Conservation (phyloP, 1,140 invertebrate genomes). For the Euwallacea similis region DNA sequence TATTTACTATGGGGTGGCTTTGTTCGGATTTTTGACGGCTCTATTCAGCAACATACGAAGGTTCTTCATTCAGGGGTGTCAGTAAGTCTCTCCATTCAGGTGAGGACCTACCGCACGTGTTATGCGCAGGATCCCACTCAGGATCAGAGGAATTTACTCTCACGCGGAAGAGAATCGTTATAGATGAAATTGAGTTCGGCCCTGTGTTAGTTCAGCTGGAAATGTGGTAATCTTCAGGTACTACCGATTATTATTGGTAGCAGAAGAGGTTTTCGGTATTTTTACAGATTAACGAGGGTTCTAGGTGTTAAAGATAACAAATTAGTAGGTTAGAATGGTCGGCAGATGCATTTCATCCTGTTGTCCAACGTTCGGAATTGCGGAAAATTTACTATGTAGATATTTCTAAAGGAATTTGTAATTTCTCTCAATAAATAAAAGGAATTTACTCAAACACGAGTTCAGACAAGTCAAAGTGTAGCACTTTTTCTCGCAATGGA, state of each 20-base stretch:
- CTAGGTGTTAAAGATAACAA: conserved; percentile 21
- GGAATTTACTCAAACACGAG: no score
- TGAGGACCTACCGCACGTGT: conserved; percentile 32
- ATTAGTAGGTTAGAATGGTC: conserved; percentile 1
- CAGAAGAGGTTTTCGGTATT: conserved; percentile 13
- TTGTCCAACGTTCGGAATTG: no score
- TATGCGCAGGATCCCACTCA: background rate
- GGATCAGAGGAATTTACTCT: background rate
- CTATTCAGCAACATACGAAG: conserved; percentile 23
- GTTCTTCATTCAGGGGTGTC: conserved; percentile 27
- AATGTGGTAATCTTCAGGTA: background rate
- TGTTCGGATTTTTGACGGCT: conserved; percentile 31
- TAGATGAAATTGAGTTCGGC: background rate
- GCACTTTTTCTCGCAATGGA: no score
- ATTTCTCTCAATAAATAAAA: no score
- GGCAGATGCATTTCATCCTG: no score
- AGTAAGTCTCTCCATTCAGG: conserved; percentile 20
- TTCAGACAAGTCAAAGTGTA: no score
- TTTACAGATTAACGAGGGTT: conserved; percentile 6
- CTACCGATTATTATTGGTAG: conserved; percentile 3
- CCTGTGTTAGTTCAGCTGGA: background rate
- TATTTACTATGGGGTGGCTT: conserved; percentile 28
- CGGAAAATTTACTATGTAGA: no score
- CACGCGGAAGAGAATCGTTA: background rate
- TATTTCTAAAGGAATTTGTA: no score